Evolutionary conservation across 1,140 invertebrate species (phyloP).

Genomic region (Trichonephila inaurata): DNA sequence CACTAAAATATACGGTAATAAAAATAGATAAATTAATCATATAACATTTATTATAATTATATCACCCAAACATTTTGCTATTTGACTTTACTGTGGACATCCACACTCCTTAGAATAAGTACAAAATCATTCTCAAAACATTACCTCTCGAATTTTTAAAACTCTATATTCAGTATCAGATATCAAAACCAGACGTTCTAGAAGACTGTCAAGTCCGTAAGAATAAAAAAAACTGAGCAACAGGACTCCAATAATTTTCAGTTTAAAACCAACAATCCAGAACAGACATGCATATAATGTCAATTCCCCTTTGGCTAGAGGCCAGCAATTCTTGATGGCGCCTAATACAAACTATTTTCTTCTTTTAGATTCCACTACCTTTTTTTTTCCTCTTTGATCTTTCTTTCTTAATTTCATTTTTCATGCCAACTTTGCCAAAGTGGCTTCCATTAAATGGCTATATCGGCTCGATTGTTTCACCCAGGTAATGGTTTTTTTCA

Average conservation of each 20-base stretch:
- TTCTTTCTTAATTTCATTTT: conserved; percentile 20
- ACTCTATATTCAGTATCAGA: no score
- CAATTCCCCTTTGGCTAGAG: not conserved
- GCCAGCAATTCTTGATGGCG: not conserved
- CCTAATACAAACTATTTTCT: not conserved
- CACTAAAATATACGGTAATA: no score
- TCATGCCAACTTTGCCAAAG: conserved; percentile 30
- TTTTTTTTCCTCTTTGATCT: not conserved
- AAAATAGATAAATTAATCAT: no score
- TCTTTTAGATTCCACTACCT: not conserved
- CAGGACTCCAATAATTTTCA: not conserved
- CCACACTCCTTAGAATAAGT: no score
- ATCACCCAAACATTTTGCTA: no score
- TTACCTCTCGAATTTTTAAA: no score
- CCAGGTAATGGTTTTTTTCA: conserved; percentile 23
- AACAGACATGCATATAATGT: not conserved
- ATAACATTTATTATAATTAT: no score
- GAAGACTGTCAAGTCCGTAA: no score
- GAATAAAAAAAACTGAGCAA: not conserved
- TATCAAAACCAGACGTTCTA: no score
- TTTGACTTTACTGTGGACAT: no score
- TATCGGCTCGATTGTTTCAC: conserved; percentile 7
- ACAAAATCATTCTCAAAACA: no score
- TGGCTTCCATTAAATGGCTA: conserved; percentile 21
- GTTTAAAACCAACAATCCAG: not conserved